Evolutionary conservation across 2,113 vertebrate genomes (phyloP).

Genomic region (Gavialis gangeticus): DNA sequence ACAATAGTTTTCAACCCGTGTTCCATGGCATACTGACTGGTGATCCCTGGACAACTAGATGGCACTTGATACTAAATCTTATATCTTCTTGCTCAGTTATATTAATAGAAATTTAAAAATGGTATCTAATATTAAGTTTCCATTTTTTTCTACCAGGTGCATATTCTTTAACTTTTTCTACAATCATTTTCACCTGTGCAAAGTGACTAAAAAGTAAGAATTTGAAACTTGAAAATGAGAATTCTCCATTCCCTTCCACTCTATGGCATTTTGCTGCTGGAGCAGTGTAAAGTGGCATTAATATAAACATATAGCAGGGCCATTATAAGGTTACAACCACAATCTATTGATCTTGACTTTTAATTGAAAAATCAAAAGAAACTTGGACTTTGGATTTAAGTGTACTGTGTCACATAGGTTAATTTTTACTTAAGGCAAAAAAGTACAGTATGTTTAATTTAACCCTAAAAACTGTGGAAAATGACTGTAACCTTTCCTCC

Average conservation of each 20-base stretch:
- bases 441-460: not conserved
- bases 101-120: not conserved
- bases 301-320: not conserved
- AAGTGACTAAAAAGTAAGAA: not conserved
- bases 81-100: not conserved
- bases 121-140: not conserved
- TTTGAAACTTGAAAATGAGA: not conserved
- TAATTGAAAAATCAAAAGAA: not conserved
- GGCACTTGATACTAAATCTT: not conserved
- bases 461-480: not conserved
- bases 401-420: not conserved
- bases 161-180: not conserved
- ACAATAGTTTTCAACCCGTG: not conserved
- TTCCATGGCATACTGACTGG: accelerated
- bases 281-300: not conserved
- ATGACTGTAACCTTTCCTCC: not conserved
- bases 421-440: too few species aligned
- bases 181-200: not conserved
- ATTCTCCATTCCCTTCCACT: not conserved
- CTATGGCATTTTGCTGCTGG: not conserved
- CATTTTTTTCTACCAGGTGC: accelerated
- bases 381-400: not conserved
- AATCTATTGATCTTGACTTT: not conserved
- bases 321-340: not conserved
- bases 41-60: not conserved